These are phyloP conservation scores for Aporophyla nigra DNA, from an alignment of 2,888 invertebrate species.

Conservation along the genomic window DNA sequence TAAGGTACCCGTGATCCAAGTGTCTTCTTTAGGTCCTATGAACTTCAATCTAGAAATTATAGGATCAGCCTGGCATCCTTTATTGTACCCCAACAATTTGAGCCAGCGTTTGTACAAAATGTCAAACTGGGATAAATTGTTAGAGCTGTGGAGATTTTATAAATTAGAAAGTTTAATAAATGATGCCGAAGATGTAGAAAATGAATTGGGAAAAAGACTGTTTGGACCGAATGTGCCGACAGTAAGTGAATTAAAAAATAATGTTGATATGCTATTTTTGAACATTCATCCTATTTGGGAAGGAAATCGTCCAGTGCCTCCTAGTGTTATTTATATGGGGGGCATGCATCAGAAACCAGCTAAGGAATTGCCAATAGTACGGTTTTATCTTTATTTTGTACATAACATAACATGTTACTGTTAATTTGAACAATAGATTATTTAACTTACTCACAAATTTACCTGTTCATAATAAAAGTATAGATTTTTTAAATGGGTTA, in stretches of 20 bases:
- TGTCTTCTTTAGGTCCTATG: slow-evolving; percentile 69
- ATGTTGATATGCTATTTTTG: slow-evolving; percentile 80
- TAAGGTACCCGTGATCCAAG: slow-evolving; percentile 51
- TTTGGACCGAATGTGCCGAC: slow-evolving; percentile 70
- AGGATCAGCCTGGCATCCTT: slow-evolving; percentile 70
- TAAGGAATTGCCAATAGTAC: slow-evolving; percentile 39
- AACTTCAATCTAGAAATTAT: slow-evolving; percentile 54
- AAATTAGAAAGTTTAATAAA: slow-evolving; percentile 32
- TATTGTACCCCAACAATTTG: slow-evolving; percentile 68
- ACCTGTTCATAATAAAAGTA: neutral
- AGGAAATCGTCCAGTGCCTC: slow-evolving; percentile 79
- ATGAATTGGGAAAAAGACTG: slow-evolving; percentile 54
- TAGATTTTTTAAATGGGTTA: slow-evolving; percentile 9
- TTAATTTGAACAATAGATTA: neutral
- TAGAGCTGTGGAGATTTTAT: slow-evolving; percentile 57
- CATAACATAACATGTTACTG: neutral
- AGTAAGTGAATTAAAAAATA: slow-evolving; percentile 65
- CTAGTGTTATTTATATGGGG: slow-evolving; percentile 80
- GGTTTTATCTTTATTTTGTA: neutral
- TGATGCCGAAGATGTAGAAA: slow-evolving; percentile 47
- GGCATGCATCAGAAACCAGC: slow-evolving; percentile 65
- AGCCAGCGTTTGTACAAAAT: slow-evolving; percentile 66
- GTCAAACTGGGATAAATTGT: slow-evolving; percentile 72
- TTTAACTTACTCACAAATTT: neutral
- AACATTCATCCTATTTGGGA: slow-evolving; percentile 81